Evolutionary conservation across 2,113 vertebrate genomes (phyloP), one percentile per base, ranked within the genome.

Genomic region (Ursus arctos): DNA sequence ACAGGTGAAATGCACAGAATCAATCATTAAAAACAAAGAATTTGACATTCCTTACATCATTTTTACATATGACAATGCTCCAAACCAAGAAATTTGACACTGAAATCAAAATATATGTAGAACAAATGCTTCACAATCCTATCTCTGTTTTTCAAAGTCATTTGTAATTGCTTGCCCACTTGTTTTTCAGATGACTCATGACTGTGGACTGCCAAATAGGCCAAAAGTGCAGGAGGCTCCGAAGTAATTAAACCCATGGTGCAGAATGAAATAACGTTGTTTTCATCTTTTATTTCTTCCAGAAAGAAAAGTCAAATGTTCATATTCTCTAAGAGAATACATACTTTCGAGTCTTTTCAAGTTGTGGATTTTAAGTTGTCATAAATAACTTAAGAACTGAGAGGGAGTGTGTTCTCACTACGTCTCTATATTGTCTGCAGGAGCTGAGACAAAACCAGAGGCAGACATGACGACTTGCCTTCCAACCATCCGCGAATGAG

Each of bases 291-390:
- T 74, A 40, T 88, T 96, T 97, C 88, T 96, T 91, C 71, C 85
- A 95, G 80, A 97, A 96, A 94, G 36, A 85, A 94, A 96, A 95
- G 91, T 69, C 71, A 88, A 88, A 95, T 40, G 21, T 61, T 90
- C 55, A 31, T 71, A 21, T 65, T 96, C 71, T 55, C 76, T 83
- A 63, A 63, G 59, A 92, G 49, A 83, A 94, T 40, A 40, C 12
- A 88, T 1, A 43, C 24, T 97, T 95, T 63, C 26, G 36, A 87
- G 24, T 31, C 77, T 86, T 97, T 96, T 95, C 80, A 71, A 91
- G 47, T 49, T 79, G 57, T 47, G 4, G 36, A 82, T 67, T 85
- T 77, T 82, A 63, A 77, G n/a, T 55, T 72, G 40, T 63, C 61
- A 26, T 59, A 88, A 93, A 88, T 94, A 57, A 77, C 81, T 93